Percentiles rank a stretch among this genome's conserved stretches.
Conservation (phyloP, 1,140 invertebrate genomes). For the Cyclargus thomasi region DNA sequence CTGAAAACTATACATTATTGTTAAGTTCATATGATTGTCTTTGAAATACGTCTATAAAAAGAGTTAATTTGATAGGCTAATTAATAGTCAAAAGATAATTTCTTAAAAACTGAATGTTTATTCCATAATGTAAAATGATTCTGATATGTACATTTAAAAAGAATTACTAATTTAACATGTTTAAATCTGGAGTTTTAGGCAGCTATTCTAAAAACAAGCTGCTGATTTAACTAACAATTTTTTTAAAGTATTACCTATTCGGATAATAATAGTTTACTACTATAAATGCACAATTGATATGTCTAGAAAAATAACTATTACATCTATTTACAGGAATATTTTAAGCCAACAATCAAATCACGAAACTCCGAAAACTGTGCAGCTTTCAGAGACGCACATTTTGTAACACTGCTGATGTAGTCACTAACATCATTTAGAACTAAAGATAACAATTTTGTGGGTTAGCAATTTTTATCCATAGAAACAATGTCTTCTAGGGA, state of each 20-base stretch:
- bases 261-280: neutral
- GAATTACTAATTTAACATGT: neutral
- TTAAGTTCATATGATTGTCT: neutral
- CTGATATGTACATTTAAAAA: neutral
- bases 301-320: neutral
- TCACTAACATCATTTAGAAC: too few species aligned
- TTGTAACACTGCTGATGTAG: too few species aligned
- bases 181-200: neutral
- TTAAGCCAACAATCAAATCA: neutral
- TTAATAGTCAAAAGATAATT: too few species aligned
- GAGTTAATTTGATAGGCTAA: too few species aligned
- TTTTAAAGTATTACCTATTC: neutral
- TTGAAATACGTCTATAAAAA: neutral
- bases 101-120: too few species aligned
- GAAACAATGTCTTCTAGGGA: too few species aligned
- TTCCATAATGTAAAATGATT: too few species aligned
- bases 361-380: constrained; percentile 8
- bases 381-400: too few species aligned
- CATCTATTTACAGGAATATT: neutral
- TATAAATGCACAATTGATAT: neutral
- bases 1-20: neutral
- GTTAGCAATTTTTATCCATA: too few species aligned
- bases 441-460: too few species aligned
- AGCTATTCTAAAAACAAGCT: neutral
- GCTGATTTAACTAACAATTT: neutral